A percentile compares a stretch with the other conserved stretches of the same genome.
These are phyloP conservation scores for Aphidoletes aphidimyza DNA, from an alignment of 2,888 invertebrate genomes.

Conservation along the genomic window DNA sequence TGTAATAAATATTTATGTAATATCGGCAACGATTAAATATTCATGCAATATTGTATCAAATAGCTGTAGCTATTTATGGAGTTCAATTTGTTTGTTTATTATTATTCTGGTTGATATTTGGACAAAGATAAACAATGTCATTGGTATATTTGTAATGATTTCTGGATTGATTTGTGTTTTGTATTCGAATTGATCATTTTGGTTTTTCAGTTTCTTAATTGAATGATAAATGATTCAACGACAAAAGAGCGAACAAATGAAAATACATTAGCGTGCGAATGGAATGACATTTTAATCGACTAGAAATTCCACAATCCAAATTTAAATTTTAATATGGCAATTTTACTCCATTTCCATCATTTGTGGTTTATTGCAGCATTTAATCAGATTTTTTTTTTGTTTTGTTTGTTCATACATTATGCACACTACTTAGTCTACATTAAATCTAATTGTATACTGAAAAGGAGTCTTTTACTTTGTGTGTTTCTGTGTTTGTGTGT, in stretches of 20 bases:
- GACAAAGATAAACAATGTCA: too few species aligned
- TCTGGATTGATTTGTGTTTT: too few species aligned
- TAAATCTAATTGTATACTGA: conserved; percentile 32
- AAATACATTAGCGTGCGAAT: conserved; percentile 21
- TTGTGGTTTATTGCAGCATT: background rate
- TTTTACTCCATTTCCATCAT: too few species aligned
- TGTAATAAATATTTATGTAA: background rate
- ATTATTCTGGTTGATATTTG: too few species aligned
- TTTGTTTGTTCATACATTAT: too few species aligned
- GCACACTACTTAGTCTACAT: conserved; percentile 20
- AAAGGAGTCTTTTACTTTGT: conserved; percentile 26
- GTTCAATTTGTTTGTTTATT: background rate
- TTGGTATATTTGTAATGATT: too few species aligned
- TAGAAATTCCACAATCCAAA: background rate
- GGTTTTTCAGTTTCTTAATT: too few species aligned
- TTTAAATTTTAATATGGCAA: too few species aligned
- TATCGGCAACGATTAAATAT: too few species aligned
- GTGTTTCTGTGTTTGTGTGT: too few species aligned
- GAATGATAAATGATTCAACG: background rate
- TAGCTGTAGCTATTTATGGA: background rate
- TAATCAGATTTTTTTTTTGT: background rate
- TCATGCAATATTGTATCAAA: background rate
- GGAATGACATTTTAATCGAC: background rate
- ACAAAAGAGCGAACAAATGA: conserved; percentile 25
- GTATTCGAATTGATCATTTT: too few species aligned